These are phyloP conservation scores for Phyllotreta cruciferae DNA, from an alignment of 2,888 invertebrate species.

Conservation along the genomic window DNA sequence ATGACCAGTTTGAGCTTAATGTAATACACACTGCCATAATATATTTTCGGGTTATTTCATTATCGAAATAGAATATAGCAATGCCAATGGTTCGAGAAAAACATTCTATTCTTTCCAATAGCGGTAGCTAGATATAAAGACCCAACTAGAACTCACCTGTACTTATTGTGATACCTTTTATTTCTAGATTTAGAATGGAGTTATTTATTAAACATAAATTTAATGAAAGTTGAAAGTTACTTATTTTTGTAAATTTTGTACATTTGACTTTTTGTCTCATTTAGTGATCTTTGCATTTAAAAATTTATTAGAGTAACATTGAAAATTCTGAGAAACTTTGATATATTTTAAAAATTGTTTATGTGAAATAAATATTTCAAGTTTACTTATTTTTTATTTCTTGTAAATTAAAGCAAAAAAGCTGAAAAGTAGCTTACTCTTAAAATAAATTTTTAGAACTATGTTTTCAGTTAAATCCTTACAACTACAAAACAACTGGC, in stretches of 20 bases:
- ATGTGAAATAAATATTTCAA: constrained; percentile 25
- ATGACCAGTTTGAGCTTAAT: constrained; percentile 6
- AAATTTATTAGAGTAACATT: constrained; percentile 19
- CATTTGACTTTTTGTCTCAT: constrained; percentile 25
- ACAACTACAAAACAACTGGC: no score
- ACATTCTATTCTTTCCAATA: no score
- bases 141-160: constrained; percentile 41
- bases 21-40: constrained; percentile 12
- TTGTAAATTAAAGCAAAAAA: no score
- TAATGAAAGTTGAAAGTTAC: constrained; percentile 31
- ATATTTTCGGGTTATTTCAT: constrained; percentile 1
- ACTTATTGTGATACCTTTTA: constrained; percentile 46
- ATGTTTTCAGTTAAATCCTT: no score
- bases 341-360: constrained; percentile 22
- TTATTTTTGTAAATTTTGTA: constrained; percentile 43
- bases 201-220: constrained; percentile 35
- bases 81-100: no score
- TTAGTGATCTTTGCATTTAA: constrained; percentile 19
- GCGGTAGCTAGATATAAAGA: constrained; percentile 3
- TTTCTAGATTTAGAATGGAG: constrained; percentile 30
- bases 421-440: no score
- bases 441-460: no score
- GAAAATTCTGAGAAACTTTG: constrained; percentile 1
- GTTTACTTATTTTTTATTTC: neutral
- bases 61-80: no score